Conservation (phyloP, 2,113 vertebrate species). For the Calypte anna region DNA sequence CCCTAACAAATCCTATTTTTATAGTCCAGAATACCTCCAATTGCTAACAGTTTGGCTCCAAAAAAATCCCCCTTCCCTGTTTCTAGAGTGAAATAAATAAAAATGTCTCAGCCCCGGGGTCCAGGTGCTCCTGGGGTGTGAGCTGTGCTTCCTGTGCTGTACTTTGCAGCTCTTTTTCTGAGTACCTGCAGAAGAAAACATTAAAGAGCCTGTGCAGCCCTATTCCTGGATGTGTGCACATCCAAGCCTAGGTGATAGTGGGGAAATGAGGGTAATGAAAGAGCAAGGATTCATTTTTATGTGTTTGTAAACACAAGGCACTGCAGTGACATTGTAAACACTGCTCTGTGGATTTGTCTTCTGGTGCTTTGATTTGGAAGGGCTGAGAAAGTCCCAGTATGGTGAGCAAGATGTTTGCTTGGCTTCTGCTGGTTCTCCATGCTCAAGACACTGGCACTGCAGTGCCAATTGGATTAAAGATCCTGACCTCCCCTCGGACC, state of each 20-base stretch:
- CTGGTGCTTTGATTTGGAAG: not conserved
- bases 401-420: not conserved
- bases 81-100: not conserved
- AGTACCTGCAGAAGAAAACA: not conserved
- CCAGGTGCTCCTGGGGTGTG: fast-evolving
- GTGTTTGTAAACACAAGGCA: not conserved
- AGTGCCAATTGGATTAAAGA: not conserved
- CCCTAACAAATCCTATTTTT: slow-evolving; percentile 42
- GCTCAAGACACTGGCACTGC: not conserved
- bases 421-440: not conserved
- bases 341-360: fast-evolving
- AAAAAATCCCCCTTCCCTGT: not conserved
- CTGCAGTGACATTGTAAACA: not conserved
- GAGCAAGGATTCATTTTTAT: not conserved
- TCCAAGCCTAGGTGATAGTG: not conserved
- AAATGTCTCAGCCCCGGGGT: not conserved
- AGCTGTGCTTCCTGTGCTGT: fast-evolving
- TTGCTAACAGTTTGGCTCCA: not conserved
- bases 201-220: fast-evolving
- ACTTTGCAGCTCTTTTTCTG: not conserved
- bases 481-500: not conserved
- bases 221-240: not conserved
- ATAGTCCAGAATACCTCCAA: not conserved
- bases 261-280: not conserved
- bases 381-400: not conserved